Evolutionary conservation across 92 coral and sea anemone genomes (phyloP).

Genomic region (Montipora capitata): DNA sequence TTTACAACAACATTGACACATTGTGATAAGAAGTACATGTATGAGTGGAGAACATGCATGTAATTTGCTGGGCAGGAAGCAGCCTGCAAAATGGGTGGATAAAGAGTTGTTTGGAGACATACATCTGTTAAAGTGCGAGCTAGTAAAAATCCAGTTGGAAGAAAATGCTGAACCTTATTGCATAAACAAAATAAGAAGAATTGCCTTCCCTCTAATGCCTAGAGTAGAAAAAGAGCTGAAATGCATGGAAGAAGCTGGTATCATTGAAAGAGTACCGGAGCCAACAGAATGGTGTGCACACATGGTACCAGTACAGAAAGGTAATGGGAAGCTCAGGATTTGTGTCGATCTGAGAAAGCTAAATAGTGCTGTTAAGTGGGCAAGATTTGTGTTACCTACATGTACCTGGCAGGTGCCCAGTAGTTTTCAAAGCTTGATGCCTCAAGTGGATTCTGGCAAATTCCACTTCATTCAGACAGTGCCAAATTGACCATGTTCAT

Average conservation of each 20-base stretch:
- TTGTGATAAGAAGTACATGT: too few relatives aligned
- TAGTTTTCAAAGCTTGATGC: constrained; percentile 54
- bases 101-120: too few relatives aligned
- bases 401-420: neutral
- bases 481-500: constrained; percentile 56
- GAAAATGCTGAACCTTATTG: neutral
- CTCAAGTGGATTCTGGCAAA: constrained; percentile 49
- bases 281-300: constrained; percentile 83
- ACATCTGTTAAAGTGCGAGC: neutral
- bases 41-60: too few relatives aligned
- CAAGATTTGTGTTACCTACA: constrained; percentile 63
- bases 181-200: neutral
- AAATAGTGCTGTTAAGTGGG: constrained; percentile 55
- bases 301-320: constrained; percentile 58
- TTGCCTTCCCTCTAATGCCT: neutral
- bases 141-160: neutral
- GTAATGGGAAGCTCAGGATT: constrained; percentile 34
- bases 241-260: neutral
- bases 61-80: too few relatives aligned
- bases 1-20: too few relatives aligned
- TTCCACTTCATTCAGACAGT: constrained; percentile 42
- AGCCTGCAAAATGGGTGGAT: too few relatives aligned
- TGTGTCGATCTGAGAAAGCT: constrained; percentile 11
- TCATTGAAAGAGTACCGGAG: neutral
- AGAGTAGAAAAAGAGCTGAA: neutral